phyloP scores from a whole-genome alignment of 2,888 invertebrate species.

The Seira ritae region DNA sequence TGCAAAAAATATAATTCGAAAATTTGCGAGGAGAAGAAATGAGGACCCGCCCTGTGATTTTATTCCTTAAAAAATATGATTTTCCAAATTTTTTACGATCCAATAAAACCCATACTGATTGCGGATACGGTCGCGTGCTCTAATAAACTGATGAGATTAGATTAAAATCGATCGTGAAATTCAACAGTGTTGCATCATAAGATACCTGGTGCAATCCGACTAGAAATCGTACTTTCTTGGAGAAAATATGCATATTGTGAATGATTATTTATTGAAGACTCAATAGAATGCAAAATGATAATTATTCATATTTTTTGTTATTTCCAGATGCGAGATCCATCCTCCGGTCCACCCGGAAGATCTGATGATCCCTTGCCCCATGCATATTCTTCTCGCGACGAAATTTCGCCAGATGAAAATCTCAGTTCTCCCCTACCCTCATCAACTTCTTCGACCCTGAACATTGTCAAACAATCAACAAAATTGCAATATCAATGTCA shows the following conservation, averaged over 20 bases:
- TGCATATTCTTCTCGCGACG: too few relatives aligned
- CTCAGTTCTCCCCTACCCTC: neutral
- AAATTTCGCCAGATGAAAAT: neutral
- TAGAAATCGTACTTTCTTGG: neutral
- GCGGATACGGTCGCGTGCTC: too few relatives aligned
- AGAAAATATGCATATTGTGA: neutral
- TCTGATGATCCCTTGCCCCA: constrained; percentile 12
- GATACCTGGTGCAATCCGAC: neutral
- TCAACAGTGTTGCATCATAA: neutral
- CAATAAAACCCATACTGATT: too few relatives aligned
- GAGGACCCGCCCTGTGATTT: constrained; percentile 20
- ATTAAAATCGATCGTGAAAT: neutral
- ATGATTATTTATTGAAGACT: too few relatives aligned
- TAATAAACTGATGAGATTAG: neutral
- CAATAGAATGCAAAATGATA: neutral
- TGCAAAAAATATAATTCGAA: too few relatives aligned
- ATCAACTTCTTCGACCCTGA: constrained; percentile 7
- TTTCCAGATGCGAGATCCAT: constrained; percentile 56
- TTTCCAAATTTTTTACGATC: constrained; percentile 21
- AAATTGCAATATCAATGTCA: constrained; percentile 59
- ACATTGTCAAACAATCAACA: neutral
- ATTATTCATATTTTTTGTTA: constrained; percentile 1
- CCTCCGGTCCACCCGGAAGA: constrained; percentile 55
- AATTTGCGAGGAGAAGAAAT: neutral
- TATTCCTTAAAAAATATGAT: too few relatives aligned